Conservation (phyloP, 2,113 vertebrate genomes). For the Willisornis vidua region DNA sequence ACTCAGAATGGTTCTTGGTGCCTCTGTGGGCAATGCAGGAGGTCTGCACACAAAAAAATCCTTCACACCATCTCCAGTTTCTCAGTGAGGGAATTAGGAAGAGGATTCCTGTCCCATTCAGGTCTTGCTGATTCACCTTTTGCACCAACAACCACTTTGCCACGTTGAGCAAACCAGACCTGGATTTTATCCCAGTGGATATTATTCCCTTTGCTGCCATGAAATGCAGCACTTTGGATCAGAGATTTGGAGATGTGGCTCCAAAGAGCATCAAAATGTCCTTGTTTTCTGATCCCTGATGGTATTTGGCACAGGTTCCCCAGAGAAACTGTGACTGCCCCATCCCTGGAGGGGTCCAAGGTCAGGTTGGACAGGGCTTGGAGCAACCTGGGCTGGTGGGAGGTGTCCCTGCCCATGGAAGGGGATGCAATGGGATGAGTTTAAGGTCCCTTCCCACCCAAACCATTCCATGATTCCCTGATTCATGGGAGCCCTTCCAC, state of each 20-base stretch:
- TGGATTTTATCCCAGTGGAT: neutral
- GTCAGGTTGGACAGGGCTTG: neutral
- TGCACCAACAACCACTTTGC: neutral
- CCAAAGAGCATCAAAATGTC: neutral
- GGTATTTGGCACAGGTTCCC: neutral
- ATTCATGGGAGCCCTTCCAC: neutral
- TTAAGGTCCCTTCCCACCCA: neutral
- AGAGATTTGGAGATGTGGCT: neutral
- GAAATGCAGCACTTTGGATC: neutral
- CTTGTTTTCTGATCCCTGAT: neutral
- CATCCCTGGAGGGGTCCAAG: neutral
- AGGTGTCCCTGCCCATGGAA: neutral
- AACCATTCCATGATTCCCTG: no score
- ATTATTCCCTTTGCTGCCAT: neutral
- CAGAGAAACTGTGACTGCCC: neutral
- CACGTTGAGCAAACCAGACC: neutral
- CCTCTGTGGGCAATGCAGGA: neutral
- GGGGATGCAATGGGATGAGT: neutral
- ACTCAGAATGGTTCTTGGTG: neutral
- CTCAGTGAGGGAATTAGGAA: neutral
- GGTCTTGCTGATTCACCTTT: neutral
- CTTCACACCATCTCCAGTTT: neutral
- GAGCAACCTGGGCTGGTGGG: neutral
- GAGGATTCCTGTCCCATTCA: accelerated
- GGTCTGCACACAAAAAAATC: accelerated